Evolutionary conservation across 2,113 vertebrate species (phyloP).

Genomic region (Charina bottae): DNA sequence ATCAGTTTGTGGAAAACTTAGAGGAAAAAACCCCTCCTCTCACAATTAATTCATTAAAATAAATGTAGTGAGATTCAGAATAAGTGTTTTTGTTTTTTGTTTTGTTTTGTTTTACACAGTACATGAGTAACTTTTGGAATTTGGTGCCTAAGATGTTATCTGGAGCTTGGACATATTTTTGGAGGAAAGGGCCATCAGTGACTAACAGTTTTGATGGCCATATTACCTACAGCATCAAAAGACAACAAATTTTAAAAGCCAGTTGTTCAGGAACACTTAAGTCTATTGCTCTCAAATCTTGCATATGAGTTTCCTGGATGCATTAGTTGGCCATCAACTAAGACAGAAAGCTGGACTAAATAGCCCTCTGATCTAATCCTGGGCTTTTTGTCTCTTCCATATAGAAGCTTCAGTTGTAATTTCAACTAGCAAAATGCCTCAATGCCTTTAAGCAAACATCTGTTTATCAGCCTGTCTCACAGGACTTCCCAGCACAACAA

Average conservation of each 20-base stretch:
- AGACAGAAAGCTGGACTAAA: not conserved
- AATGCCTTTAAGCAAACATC: not conserved
- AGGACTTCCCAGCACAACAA: not conserved
- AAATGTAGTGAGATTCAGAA: not conserved
- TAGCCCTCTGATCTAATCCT: not conserved
- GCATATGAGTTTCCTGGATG: not conserved
- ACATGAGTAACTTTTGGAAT: not conserved
- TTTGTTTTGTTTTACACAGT: not conserved
- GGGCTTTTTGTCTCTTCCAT: not conserved
- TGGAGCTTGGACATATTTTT: not conserved
- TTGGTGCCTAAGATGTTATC: not conserved
- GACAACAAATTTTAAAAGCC: not conserved
- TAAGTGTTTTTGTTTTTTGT: not conserved
- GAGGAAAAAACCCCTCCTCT: not conserved
- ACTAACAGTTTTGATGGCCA: not conserved
- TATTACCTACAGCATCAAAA: not conserved
- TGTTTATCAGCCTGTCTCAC: not conserved
- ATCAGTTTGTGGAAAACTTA: not conserved
- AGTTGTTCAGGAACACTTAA: not conserved
- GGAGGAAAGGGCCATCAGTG: not conserved
- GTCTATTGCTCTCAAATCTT: not conserved
- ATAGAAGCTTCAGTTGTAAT: not conserved
- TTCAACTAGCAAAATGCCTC: not conserved
- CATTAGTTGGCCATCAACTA: not conserved
- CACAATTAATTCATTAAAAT: not conserved